A percentile compares a stretch with the other conserved stretches of the same genome.
Evolutionary conservation across 2,113 vertebrate genomes (phyloP).

Genomic region (Jaculus jaculus): DNA sequence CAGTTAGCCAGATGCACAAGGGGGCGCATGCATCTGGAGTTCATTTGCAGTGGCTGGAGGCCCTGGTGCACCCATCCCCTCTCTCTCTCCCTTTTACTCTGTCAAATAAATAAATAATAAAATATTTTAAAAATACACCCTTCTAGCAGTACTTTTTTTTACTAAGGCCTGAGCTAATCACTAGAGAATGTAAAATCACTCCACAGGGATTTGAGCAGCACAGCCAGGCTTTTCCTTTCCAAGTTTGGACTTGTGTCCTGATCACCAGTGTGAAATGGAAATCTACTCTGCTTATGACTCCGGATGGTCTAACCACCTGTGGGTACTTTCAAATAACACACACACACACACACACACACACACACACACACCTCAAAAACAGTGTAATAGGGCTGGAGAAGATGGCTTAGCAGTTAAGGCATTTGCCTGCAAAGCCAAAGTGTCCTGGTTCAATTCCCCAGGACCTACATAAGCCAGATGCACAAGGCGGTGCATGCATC

Average conservation of each 20-base stretch:
- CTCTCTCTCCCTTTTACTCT: no score
- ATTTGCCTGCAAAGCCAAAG: no score
- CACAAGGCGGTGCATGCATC: no score
- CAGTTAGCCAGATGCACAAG: no score
- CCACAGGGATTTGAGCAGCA: background rate
- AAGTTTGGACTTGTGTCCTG: background rate
- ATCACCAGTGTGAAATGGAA: background rate
- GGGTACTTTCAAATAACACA: background rate
- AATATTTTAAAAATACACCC: slow-evolving; percentile 29
- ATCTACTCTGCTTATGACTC: background rate
- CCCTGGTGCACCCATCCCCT: no score
- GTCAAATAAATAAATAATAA: no score
- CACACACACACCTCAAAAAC: background rate
- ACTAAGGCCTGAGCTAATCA: slow-evolving; percentile 19
- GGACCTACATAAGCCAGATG: no score
- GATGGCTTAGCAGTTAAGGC: no score
- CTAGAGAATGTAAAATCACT: slow-evolving; percentile 32
- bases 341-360: background rate
- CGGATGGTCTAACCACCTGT: background rate
- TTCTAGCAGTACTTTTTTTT: background rate
- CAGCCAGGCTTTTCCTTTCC: background rate
- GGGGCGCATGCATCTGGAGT: no score
- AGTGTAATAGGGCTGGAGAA: no score
- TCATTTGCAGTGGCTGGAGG: no score
- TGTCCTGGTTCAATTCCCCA: no score